Conservation (phyloP, 2,797 vertebrate species). For the Phoxinus dragarum region DNA sequence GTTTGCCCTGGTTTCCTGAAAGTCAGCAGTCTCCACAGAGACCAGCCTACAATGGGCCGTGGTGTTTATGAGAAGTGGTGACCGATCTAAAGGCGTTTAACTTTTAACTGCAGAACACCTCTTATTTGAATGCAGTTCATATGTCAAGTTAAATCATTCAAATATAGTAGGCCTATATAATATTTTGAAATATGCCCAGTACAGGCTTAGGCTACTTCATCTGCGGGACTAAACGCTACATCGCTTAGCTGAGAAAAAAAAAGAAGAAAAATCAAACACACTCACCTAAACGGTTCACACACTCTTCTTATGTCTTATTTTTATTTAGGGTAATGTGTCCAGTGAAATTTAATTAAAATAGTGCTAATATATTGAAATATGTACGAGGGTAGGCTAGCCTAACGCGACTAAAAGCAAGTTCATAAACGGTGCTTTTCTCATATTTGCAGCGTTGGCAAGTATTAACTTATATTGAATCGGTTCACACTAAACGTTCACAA, state of each 20-base stretch:
- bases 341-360: background rate
- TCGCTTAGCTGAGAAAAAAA: background rate
- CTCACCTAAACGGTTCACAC: background rate
- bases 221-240: background rate
- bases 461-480: background rate
- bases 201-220: background rate
- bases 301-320: background rate
- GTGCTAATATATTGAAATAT: background rate
- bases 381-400: no score
- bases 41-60: background rate
- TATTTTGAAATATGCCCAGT: background rate
- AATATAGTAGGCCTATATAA: background rate
- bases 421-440: background rate
- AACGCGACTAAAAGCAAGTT: background rate
- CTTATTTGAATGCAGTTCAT: background rate
- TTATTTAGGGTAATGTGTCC: background rate
- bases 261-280: background rate
- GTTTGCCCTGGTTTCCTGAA: slow-evolving; percentile 72
- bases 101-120: background rate
- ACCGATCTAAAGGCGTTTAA: background rate
- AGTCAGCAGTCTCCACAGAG: slow-evolving; percentile 46
- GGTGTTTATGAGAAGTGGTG: background rate
- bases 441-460: background rate
- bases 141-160: background rate
- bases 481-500: background rate